Conservation (phyloP, 1,140 invertebrate genomes). For the Drosophila busckii region DNA sequence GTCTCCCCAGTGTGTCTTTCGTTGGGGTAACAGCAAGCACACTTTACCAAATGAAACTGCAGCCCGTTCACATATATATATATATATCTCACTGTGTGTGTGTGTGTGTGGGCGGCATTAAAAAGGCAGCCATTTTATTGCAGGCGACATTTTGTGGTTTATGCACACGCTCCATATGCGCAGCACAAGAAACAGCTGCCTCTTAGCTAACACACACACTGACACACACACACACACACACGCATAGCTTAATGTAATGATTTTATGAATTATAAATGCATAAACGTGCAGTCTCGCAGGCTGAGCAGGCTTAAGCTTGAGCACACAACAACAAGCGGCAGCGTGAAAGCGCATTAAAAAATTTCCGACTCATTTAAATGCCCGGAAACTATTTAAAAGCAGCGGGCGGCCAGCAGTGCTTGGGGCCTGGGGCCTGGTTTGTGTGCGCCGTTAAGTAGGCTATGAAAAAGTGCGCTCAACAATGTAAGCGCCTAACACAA, state of each 20-base stretch:
- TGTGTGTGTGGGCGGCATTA: slow-evolving; percentile 39
- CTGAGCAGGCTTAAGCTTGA: slow-evolving; percentile 25
- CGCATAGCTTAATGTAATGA: slow-evolving; percentile 65
- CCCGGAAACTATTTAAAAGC: slow-evolving; percentile 28
- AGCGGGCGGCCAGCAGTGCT: slow-evolving; percentile 14
- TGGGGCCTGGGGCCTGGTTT: no score
- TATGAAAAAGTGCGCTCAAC: slow-evolving; percentile 44
- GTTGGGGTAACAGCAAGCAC: slow-evolving; percentile 37
- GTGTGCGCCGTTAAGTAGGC: slow-evolving; percentile 57
- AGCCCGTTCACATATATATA: slow-evolving; percentile 5
- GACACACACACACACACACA: neutral
- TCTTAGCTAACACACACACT: neutral
- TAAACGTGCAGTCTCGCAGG: slow-evolving; percentile 55
- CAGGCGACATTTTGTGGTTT: slow-evolving; percentile 73
- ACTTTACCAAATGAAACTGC: slow-evolving; percentile 71
- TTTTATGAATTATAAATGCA: slow-evolving; percentile 77
- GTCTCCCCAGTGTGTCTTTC: slow-evolving; percentile 15
- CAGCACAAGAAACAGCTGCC: slow-evolving; percentile 14
- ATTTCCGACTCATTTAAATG: slow-evolving; percentile 58
- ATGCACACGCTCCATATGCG: slow-evolving; percentile 65
- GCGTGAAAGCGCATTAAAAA: slow-evolving; percentile 55
- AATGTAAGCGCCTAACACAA: slow-evolving; percentile 26
- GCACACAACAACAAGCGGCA: slow-evolving; percentile 5
- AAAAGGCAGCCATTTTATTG: slow-evolving; percentile 68
- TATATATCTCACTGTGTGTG: neutral